Base-by-base conservation (phyloP, 2,888 invertebrate genomes). In the Brachypterus glaber region DNA sequence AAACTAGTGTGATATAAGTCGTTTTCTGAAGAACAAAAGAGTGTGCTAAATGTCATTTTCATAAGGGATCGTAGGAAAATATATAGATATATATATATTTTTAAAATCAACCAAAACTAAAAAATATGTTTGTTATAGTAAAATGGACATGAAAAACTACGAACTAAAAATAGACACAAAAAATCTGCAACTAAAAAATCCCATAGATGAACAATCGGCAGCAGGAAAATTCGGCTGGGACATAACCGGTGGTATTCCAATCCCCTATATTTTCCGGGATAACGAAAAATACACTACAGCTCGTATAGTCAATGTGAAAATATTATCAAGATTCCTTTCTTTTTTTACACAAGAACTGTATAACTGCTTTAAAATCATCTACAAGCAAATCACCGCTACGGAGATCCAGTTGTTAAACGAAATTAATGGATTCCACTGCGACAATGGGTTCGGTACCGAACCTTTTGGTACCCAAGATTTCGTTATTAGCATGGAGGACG, bases 181-280 rank as follows among this genome's bases (percentile, higher is more conserved):
- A n/a, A n/a, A n/a, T n/a, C n/a, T n/a, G n/a, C n/a, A n/a, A n/a
- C n/a, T n/a, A 15, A 40, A 29, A 12, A 27, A 3, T n/a, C 9
- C 29, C 1, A 26, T 25, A n/a, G 40, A 40, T 24, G 33, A 31
- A 25, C 30, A 38, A 2, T 44, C 44, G 13, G 15, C 24, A 7
- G 30, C 30, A 17, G 44, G 44, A 8, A 38, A 42, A 11, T 44
- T 44, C 30, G 44, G 44, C 8, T 44, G 44, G 44, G 25, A 21
- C 2, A 35, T 33, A 5, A 27, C 42, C 11, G 30, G 2, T 3
- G 29, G 30, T 2, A 17, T 14, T 2, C 7, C 16, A 4, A 16
- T 44, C 3, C 44, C 44, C 2, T 44, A 42, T 25, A 15, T 44
- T 5, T 37, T 31, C 11, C 18, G 44, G 12, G 30, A 12, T 8